Base-by-base conservation (phyloP, 1,140 invertebrate species). In the Drosophila hydei region DNA sequence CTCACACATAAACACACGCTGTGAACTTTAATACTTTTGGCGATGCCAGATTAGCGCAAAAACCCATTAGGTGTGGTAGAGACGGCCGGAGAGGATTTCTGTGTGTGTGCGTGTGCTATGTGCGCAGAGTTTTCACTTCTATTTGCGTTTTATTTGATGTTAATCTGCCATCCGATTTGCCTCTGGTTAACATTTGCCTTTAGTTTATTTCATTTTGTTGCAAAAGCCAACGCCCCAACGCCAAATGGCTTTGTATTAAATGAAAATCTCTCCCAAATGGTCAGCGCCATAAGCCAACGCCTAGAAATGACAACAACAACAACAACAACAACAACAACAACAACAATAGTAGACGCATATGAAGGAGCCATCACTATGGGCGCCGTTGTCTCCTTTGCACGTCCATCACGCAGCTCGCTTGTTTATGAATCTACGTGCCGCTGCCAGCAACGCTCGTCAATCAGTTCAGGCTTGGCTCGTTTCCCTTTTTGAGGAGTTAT, bases 131-230 rank as follows among this genome's bases (percentile, higher is more conserved):
- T 77, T 77, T 56, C 72, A 63, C 72, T 72, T 68, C 52, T 59
- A 61, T 47, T 75, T 70, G 72, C 42, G 40, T 68, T 68, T 68
- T 61, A 72, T 72, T 71, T 79, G 77, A 85, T 85, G 81, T 55
- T 85, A 77, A 85, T 85, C 81, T 77, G 67, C 55, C 70, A 85
- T 85, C 77, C 69, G 81, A 85, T 85, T 85, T 85, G 77, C 73
- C 56, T 61, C 59, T 48, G 51, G 60, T 61, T 36, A 71, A 63
- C 60, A 70, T 61, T 59, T 63, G 18, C 52, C 23, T 16, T 60
- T 23, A 33, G 36, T 19, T 36, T 18, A 18, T n/a, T 27, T 74
- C 47, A 25, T 54, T 50, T 48, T 40, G 27, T 38, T 19, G 25
- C 14, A 27, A 59, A 52, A 59, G 69, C 47, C 69, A 72, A 72